Conservation (phyloP, 1,140 invertebrate genomes). For the Drosophila seguyi region DNA sequence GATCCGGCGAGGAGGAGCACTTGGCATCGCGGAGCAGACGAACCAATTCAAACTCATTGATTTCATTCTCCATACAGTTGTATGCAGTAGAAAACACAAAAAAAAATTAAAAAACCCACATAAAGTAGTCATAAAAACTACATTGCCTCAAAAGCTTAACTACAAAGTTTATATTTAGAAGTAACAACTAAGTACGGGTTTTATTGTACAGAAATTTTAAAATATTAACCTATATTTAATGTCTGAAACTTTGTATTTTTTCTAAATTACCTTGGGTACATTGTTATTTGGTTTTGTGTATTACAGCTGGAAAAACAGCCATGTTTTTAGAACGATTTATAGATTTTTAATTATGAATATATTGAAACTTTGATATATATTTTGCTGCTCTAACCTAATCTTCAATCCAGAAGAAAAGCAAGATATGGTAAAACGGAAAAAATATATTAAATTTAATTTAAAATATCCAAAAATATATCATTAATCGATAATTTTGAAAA, state of each 20-base stretch:
- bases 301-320: too few species aligned
- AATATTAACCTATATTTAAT: neutral
- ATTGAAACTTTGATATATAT: too few species aligned
- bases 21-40: slow-evolving; percentile 2
- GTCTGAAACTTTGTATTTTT: neutral
- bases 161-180: neutral
- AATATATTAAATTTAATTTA: too few species aligned
- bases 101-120: neutral
- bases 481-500: too few species aligned
- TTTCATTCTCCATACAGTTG: neutral
- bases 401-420: too few species aligned
- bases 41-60: neutral
- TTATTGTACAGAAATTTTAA: neutral
- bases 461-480: too few species aligned
- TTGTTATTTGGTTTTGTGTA: neutral
- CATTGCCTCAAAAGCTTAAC: neutral
- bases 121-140: neutral
- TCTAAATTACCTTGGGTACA: neutral
- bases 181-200: neutral
- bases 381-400: too few species aligned
- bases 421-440: too few species aligned
- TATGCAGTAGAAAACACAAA: neutral
- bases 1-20: neutral
- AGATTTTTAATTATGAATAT: too few species aligned
- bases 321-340: neutral